Conservation (phyloP, 2,113 vertebrate genomes). For the Maccullochella peelii region DNA sequence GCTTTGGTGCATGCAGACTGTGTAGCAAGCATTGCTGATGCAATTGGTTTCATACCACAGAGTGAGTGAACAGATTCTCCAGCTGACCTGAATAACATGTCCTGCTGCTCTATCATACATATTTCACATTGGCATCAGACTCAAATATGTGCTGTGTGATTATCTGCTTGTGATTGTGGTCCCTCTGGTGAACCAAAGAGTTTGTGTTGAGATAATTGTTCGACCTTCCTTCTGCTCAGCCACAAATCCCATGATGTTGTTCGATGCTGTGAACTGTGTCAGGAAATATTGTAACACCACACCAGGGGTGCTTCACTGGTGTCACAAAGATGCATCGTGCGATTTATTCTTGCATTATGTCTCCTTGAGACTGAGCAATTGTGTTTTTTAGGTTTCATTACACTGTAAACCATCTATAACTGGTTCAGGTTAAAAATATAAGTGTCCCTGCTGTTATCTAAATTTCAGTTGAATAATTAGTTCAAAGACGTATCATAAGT, state of each 20-base stretch:
- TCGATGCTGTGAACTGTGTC: conserved; percentile 46
- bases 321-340: not conserved
- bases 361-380: not conserved
- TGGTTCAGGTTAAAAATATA: not conserved
- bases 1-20: not conserved
- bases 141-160: conserved; percentile 40
- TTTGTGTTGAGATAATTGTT: conserved; percentile 44
- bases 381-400: conserved; percentile 4
- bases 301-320: conserved; percentile 5
- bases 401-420: not conserved
- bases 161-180: conserved; percentile 13
- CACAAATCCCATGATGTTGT: conserved; percentile 38
- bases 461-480: not conserved
- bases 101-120: conserved; percentile 46
- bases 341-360: conserved; percentile 14
- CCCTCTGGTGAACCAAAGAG: not conserved
- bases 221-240: conserved; percentile 2
- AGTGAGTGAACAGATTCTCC: conserved; percentile 8
- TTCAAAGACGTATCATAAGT: not conserved
- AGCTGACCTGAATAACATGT: conserved; percentile 37
- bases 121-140: conserved; percentile 38
- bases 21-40: not conserved
- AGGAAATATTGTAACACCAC: conserved; percentile 26
- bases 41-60: not conserved
- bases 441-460: too few species aligned